Base-by-base conservation (phyloP, 1,140 invertebrate species). In the Chrysoperla carnea region DNA sequence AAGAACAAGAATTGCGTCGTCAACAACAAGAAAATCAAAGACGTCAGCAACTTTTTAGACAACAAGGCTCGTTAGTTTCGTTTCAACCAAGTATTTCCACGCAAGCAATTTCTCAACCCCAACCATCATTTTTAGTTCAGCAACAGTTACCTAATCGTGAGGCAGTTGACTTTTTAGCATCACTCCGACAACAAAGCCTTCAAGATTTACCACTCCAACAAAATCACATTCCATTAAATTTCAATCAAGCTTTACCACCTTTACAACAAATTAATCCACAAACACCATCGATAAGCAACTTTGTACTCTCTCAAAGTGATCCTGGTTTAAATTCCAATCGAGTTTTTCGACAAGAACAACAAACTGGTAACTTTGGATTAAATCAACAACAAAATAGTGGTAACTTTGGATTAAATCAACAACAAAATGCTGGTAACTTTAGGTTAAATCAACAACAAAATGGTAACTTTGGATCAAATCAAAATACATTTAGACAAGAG, bases 71-170 rank as follows among this genome's bases (percentile, higher is more conserved):
- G 14, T 46, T 48, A 6, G 57, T 71, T 28, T 56, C 63, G 12
- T 60, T 73, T 41, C 63, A 67, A 49, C 61, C 63, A 2, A 71
- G 68, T 48, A 52, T 73, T 40, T 52, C 61, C 27, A 52, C 36
- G 1, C 5, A 6, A 39, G 13, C 27, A 23, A 29, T 2, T 39
- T 23, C 38, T 6, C 9, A 23, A 11, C 27, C 38, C 6, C 9
- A 23, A 11, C 27, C 38, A 39, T 11, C 28, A 23, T 39, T 33
- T 4, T 33, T 33, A 33, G 4, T 12, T 9, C n/a, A 33, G 4
- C 31, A 33, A 33, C 8, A 33, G 6, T 12, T 33, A 12, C 31
- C 31, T 9, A 33, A 33, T 12, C 8, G n/a, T 11, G 31, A 33
- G 6, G 31, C 31, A 11, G 31, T 33, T 33, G 31, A 33, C 31